Conservation (phyloP, 2,888 invertebrate genomes). For the Lacanobia oleracea region DNA sequence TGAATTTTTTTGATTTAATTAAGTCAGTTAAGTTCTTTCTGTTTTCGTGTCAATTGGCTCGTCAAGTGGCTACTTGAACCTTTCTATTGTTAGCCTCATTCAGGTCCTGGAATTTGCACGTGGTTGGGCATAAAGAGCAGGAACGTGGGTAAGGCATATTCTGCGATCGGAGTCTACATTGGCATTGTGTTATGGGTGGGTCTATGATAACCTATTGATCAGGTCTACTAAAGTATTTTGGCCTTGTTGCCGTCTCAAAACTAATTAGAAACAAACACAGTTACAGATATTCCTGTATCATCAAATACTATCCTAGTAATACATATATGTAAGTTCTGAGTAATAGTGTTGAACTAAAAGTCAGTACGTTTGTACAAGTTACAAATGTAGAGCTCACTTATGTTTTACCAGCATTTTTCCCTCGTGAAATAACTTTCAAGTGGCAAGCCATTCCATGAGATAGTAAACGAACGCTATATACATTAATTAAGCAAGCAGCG, state of each 20-base stretch:
- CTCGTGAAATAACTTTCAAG: conserved; percentile 29
- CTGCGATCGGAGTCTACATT: no score
- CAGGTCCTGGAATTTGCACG: no score
- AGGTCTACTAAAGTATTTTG: no score
- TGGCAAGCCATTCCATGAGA: conserved; percentile 8
- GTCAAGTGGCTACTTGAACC: no score
- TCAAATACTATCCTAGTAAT: not conserved
- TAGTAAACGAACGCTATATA: conserved; percentile 1
- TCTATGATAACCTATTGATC: no score
- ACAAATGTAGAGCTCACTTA: conserved; percentile 5
- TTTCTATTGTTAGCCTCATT: no score
- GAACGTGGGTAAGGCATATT: no score
- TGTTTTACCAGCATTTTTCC: not conserved
- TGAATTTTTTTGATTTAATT: no score
- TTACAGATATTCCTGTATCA: not conserved
- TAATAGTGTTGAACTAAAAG: conserved; percentile 2
- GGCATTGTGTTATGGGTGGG: no score
- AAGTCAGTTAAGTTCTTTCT: no score
- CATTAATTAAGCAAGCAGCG: conserved; percentile 15
- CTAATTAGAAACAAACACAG: conserved; percentile 6
- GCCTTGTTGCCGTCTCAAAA: conserved; percentile 1
- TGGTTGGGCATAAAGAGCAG: no score
- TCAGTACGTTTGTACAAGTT: not conserved
- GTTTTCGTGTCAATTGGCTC: no score
- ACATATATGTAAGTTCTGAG: not conserved